These are phyloP conservation scores for Apodemus speciosus DNA, from an alignment of 2,113 vertebrate species.

Conservation along the genomic window DNA sequence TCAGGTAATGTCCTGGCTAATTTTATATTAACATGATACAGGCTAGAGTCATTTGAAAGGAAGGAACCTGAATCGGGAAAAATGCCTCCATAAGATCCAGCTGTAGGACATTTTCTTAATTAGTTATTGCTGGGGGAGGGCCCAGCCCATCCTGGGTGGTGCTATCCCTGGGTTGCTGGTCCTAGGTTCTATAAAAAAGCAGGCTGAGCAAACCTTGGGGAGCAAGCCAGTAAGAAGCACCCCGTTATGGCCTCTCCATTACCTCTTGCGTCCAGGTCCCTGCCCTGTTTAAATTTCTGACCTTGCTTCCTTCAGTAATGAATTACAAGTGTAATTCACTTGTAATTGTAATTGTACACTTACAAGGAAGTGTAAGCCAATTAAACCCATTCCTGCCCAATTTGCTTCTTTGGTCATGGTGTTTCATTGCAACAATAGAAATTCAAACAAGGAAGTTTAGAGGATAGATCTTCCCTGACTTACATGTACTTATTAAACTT, in stretches of 20 bases:
- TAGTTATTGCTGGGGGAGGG: neutral
- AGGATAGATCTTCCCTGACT: neutral
- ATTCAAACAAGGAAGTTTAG: neutral
- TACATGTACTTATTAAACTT: slow-evolving; percentile 5
- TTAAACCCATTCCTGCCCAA: neutral
- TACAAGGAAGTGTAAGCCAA: neutral
- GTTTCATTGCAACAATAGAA: neutral
- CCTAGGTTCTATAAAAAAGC: neutral
- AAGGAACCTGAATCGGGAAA: neutral
- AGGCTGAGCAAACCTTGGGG: neutral
- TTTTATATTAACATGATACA: neutral
- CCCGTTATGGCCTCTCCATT: neutral
- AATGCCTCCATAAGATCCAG: neutral
- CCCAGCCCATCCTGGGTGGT: neutral
- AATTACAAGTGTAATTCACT: neutral
- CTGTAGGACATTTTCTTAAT: neutral
- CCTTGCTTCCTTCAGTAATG: neutral
- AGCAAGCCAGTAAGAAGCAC: neutral
- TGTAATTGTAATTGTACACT: no score
- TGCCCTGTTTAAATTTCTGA: neutral
- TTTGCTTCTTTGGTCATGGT: neutral
- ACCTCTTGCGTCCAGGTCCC: neutral
- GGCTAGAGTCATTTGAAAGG: neutral
- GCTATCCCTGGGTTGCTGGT: neutral
- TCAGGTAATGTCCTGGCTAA: neutral